These are phyloP conservation scores for Abrostola tripartita DNA, from an alignment of 2,888 invertebrate species.

Conservation along the genomic window DNA sequence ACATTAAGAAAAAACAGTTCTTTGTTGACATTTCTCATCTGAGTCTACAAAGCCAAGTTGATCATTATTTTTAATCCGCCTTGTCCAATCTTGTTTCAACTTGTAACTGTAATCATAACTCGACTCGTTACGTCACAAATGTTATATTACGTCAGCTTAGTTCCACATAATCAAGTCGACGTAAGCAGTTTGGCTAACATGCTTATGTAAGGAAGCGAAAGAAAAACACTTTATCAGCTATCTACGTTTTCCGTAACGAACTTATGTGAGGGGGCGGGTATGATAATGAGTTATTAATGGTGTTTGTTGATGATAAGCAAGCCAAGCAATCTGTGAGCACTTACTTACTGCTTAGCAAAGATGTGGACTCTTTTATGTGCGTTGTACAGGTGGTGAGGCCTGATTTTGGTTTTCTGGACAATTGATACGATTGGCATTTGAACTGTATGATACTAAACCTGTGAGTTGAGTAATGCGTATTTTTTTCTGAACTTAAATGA, in stretches of 20 bases:
- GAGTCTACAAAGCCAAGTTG: neutral
- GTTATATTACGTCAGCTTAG: neutral
- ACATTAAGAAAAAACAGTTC: neutral
- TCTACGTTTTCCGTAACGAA: constrained; percentile 5
- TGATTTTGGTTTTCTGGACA: neutral
- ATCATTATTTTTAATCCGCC: neutral
- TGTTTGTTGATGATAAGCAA: constrained; percentile 15
- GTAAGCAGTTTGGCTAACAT: constrained; percentile 4
- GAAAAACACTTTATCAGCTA: constrained; percentile 9
- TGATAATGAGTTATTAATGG: constrained; percentile 43
- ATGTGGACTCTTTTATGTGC: neutral
- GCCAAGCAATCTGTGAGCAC: constrained; percentile 10
- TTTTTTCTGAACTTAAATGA: too few species aligned
- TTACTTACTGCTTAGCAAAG: constrained; percentile 3
- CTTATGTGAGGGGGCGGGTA: constrained; percentile 8
- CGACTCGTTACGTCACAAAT: constrained; percentile 2
- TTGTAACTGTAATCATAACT: neutral
- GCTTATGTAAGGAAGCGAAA: constrained; percentile 1
- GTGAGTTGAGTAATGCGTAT: too few species aligned
- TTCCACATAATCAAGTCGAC: neutral
- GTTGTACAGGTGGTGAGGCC: neutral
- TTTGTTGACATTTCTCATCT: neutral
- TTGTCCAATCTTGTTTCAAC: neutral
- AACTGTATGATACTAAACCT: too few species aligned
- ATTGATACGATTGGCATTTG: neutral